Percentiles rank a stretch among this genome's conserved stretches.
phyloP scores from a whole-genome alignment of 2,888 invertebrate genomes.

The Mayetiola destructor region DNA sequence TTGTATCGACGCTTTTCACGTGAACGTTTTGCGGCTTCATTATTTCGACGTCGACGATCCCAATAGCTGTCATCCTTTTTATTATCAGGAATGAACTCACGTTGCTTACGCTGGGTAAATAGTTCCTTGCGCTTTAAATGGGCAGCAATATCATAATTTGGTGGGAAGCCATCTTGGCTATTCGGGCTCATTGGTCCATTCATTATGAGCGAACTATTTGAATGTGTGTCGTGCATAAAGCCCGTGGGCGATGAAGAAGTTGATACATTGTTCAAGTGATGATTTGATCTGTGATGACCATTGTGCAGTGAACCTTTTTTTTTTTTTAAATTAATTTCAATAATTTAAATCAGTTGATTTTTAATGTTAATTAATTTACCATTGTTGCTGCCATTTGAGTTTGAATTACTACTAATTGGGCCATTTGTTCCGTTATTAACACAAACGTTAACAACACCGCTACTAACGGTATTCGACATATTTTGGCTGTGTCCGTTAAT shows the following conservation, averaged over 20 bases:
- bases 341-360: no score
- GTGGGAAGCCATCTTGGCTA: slow-evolving; percentile 33
- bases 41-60: slow-evolving; percentile 90
- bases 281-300: neutral
- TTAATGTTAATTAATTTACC: no score
- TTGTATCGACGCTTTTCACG: slow-evolving; percentile 93
- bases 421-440: neutral
- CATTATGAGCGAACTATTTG: slow-evolving; percentile 9
- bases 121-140: slow-evolving; percentile 59
- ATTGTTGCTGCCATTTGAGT: neutral
- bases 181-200: slow-evolving; percentile 22
- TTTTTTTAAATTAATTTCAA: no score
- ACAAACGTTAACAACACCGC: neutral
- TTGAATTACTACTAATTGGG: neutral
- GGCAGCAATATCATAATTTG: slow-evolving; percentile 38
- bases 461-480: neutral
- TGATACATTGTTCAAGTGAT: neutral
- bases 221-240: neutral
- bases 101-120: slow-evolving; percentile 80
- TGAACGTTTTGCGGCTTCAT: slow-evolving; percentile 92
- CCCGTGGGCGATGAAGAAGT: slow-evolving; percentile 8
- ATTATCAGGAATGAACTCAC: slow-evolving; percentile 92
- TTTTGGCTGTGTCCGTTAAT: slow-evolving; percentile 4
- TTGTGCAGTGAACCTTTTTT: no score
- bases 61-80: slow-evolving; percentile 96